These are phyloP conservation scores for Neosilurus mollespiculum DNA, from an alignment of 2,797 vertebrate species.

Conservation along the genomic window DNA sequence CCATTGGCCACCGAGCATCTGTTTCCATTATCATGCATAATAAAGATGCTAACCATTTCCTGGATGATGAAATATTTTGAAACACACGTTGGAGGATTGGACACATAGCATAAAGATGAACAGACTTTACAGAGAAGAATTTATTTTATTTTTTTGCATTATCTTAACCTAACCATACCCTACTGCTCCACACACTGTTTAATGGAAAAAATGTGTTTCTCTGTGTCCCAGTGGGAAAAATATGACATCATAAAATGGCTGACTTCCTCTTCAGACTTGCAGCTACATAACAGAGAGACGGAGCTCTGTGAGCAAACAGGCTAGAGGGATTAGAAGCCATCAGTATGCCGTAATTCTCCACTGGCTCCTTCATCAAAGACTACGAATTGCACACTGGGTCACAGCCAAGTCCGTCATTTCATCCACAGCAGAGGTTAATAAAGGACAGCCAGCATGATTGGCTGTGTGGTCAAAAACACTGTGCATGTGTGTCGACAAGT, in stretches of 20 bases:
- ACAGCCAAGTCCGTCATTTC: conserved; percentile 26
- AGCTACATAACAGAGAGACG: background rate
- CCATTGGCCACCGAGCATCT: background rate
- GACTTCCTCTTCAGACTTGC: conserved; percentile 4
- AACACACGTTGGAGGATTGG: no score
- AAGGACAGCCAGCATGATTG: background rate
- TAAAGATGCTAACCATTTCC: background rate
- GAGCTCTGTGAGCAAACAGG: conserved; percentile 6
- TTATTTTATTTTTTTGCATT: background rate
- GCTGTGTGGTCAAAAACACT: background rate
- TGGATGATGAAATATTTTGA: background rate
- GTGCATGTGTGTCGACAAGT: background rate
- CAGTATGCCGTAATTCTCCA: background rate
- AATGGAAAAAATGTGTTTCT: background rate
- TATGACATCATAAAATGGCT: background rate
- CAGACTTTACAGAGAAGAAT: background rate
- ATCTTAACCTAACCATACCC: background rate
- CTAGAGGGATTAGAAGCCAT: conserved; percentile 9
- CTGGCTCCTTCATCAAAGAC: conserved; percentile 3
- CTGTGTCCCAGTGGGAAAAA: background rate
- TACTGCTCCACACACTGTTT: background rate
- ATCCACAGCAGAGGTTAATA: conserved; percentile 17
- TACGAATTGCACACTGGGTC: background rate
- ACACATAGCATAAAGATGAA: background rate
- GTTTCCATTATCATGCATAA: no score